Evolutionary conservation across 2,797 vertebrate genomes (phyloP).

Genomic region (Ataeniobius toweri): DNA sequence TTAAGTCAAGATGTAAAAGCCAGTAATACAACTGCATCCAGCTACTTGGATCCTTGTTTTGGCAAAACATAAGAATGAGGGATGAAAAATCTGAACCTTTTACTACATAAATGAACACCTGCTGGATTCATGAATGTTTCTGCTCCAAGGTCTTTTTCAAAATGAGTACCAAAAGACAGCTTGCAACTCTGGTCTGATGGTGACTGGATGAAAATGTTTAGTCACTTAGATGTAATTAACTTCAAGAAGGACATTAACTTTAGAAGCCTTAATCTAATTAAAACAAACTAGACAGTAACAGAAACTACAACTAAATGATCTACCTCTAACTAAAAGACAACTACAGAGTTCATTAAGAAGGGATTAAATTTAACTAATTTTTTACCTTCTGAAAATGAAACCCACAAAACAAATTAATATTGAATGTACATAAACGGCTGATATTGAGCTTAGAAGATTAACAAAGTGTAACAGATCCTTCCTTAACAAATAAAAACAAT

Average conservation of each 20-base stretch:
- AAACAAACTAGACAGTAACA: neutral
- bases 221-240: neutral
- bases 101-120: neutral
- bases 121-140: neutral
- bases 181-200: neutral
- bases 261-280: neutral
- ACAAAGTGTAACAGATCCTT: neutral
- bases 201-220: neutral
- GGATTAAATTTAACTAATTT: neutral
- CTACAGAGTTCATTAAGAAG: too few species aligned
- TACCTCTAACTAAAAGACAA: neutral
- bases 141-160: neutral
- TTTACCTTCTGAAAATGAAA: neutral
- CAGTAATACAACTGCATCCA: neutral
- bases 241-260: neutral
- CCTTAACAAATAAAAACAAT: neutral
- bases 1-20: neutral
- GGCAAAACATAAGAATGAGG: neutral
- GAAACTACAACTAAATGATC: neutral
- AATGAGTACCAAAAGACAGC: neutral
- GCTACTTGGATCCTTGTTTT: neutral
- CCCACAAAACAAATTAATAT: neutral
- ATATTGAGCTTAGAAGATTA: neutral
- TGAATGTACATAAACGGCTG: neutral
- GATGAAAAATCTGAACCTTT: neutral